Percentiles rank a stretch among this genome's conserved stretches.
These are phyloP conservation scores for Caloenas nicobarica DNA, from an alignment of 2,113 vertebrate species.

Conservation along the genomic window DNA sequence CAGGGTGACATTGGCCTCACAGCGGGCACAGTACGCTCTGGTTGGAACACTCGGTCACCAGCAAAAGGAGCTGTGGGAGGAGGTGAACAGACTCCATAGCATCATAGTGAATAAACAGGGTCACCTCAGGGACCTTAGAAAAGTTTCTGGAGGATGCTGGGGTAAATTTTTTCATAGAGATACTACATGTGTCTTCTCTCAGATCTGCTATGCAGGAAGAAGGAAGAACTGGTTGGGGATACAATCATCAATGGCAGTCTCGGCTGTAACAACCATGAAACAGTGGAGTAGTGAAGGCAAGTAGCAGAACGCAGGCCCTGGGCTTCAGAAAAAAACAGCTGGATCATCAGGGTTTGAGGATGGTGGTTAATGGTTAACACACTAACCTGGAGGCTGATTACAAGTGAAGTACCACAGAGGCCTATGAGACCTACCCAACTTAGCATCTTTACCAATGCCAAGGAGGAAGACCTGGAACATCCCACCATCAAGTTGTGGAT, in stretches of 20 bases:
- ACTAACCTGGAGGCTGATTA: not conserved
- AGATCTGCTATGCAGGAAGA: not conserved
- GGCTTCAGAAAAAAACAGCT: not conserved
- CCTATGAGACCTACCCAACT: not conserved
- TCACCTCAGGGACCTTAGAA: not conserved
- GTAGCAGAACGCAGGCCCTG: not conserved
- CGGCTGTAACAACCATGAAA: not conserved
- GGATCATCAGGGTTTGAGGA: not conserved
- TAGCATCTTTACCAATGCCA: not conserved
- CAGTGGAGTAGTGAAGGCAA: not conserved
- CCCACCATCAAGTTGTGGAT: not conserved
- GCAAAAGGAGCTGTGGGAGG: not conserved
- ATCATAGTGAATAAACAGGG: not conserved
- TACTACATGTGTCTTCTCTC: no score
- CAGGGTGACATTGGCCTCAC: not conserved
- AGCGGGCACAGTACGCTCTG: no score
- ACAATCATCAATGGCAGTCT: not conserved
- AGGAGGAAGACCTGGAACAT: not conserved
- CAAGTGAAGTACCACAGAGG: not conserved
- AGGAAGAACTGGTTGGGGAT: not conserved
- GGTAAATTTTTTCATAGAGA: not conserved
- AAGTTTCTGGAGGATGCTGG: not conserved
- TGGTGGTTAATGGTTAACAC: not conserved
- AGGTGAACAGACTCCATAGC: not conserved
- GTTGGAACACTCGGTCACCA: not conserved